A percentile compares a stretch with the other conserved stretches of the same genome.
phyloP scores from a whole-genome alignment of 1,140 invertebrate species.

The Mercenaria mercenaria region DNA sequence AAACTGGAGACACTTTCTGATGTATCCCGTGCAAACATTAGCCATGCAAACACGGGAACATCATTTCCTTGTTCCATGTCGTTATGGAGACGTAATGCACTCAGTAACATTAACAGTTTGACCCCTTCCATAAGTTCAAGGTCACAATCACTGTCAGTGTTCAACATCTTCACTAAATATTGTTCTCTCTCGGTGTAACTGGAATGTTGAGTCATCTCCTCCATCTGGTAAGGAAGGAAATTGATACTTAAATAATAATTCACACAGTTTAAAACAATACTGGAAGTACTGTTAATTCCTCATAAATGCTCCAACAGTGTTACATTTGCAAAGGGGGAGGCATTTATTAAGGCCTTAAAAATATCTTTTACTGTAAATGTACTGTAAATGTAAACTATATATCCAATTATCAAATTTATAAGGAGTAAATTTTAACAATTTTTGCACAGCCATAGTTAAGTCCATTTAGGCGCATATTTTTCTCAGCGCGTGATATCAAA shows the following conservation, averaged over 20 bases:
- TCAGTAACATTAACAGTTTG: constrained; percentile 87
- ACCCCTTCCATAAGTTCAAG: constrained; percentile 87
- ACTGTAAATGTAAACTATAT: no score
- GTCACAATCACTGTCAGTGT: constrained; percentile 85
- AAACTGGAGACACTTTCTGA: constrained; percentile 85
- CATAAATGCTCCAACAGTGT: no score
- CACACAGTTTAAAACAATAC: no score
- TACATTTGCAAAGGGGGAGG: no score
- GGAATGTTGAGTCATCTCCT: constrained; percentile 79
- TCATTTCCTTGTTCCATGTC: constrained; percentile 80
- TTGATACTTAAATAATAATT: background rate
- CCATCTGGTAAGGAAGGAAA: constrained; percentile 73
- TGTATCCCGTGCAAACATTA: constrained; percentile 87
- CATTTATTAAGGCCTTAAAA: no score
- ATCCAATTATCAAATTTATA: no score
- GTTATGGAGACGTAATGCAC: constrained; percentile 84
- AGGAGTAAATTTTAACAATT: no score
- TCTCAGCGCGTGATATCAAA: no score
- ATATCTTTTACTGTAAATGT: no score
- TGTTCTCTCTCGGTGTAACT: constrained; percentile 80
- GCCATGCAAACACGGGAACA: constrained; percentile 87
- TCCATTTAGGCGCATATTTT: no score
- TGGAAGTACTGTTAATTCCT: no score
- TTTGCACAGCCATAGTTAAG: no score
- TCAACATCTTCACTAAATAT: constrained; percentile 84